Conservation (phyloP, 1,140 invertebrate species). For the Caenorhabditis remanei region DNA sequence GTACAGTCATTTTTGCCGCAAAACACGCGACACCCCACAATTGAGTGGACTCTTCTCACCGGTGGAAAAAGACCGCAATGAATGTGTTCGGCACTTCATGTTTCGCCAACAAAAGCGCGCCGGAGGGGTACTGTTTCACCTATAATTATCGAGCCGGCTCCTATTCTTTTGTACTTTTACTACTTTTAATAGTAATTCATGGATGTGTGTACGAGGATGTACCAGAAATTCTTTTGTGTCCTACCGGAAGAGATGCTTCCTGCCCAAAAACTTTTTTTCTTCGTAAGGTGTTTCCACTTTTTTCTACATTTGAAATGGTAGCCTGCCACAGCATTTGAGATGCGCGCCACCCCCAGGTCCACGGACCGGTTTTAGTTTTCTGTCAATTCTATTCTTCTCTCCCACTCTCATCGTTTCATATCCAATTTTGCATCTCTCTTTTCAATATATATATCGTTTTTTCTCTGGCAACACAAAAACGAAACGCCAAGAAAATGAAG, state of each 20-base stretch:
- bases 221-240: background rate
- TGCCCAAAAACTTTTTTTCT: background rate
- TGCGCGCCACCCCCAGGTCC: slow-evolving; percentile 27
- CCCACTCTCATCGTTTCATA: slow-evolving; percentile 52
- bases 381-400: slow-evolving; percentile 49
- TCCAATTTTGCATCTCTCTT: slow-evolving; percentile 50
- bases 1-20: slow-evolving; percentile 46
- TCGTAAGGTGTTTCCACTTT: background rate
- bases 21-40: slow-evolving; percentile 51
- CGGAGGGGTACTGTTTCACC: slow-evolving; percentile 6
- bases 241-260: background rate
- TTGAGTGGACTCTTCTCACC: background rate
- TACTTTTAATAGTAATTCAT: background rate
- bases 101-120: slow-evolving; percentile 34
- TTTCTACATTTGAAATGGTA: slow-evolving; percentile 48
- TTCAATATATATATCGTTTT: slow-evolving; percentile 46
- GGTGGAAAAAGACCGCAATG: slow-evolving; percentile 37
- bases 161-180: slow-evolving; percentile 38
- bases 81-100: slow-evolving; percentile 55
- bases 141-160: slow-evolving; percentile 54
- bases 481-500: slow-evolving; percentile 36
- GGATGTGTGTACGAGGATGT: too few relatives aligned
- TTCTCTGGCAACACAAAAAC: slow-evolving; percentile 18
- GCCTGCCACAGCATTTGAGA: slow-evolving; percentile 36
- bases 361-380: slow-evolving; percentile 30